phyloP scores from a whole-genome alignment of 1,140 invertebrate species.

The Lethrus apterus region DNA sequence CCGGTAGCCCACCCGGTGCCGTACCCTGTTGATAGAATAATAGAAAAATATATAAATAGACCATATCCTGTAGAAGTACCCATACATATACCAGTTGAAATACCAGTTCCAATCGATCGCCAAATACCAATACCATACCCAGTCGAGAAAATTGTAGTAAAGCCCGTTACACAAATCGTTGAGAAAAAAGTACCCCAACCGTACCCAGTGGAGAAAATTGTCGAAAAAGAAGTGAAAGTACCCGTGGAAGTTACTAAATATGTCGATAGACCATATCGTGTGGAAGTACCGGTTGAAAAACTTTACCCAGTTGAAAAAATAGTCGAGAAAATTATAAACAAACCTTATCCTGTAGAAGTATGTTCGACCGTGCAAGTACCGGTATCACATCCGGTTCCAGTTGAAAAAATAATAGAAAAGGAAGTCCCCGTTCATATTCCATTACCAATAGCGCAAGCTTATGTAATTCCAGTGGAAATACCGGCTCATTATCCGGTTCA shows the following conservation, averaged over 20 bases:
- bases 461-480: slow-evolving; percentile 1
- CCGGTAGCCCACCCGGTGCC: slow-evolving; percentile 44
- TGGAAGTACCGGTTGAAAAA: slow-evolving; percentile 42
- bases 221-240: slow-evolving; percentile 27
- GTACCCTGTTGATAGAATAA: slow-evolving; percentile 48
- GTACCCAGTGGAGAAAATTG: slow-evolving; percentile 30
- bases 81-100: slow-evolving; percentile 39
- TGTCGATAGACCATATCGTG: slow-evolving; percentile 23
- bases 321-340: slow-evolving; percentile 35
- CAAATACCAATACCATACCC: slow-evolving; percentile 33
- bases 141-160: slow-evolving; percentile 42
- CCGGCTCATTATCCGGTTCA: background rate
- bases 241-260: slow-evolving; percentile 29
- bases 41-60: slow-evolving; percentile 32
- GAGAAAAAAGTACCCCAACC: slow-evolving; percentile 36
- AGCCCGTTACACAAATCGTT: slow-evolving; percentile 42
- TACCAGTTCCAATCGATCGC: slow-evolving; percentile 41
- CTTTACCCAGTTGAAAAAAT: slow-evolving; percentile 48
- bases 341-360: slow-evolving; percentile 23
- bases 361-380: slow-evolving; percentile 21
- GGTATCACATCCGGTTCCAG: background rate
- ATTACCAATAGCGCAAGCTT: background rate
- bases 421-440: slow-evolving; percentile 4
- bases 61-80: slow-evolving; percentile 20
- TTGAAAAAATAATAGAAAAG: slow-evolving; percentile 5